Conservation (phyloP, 1,140 invertebrate species). For the Piezodorus guildinii region DNA sequence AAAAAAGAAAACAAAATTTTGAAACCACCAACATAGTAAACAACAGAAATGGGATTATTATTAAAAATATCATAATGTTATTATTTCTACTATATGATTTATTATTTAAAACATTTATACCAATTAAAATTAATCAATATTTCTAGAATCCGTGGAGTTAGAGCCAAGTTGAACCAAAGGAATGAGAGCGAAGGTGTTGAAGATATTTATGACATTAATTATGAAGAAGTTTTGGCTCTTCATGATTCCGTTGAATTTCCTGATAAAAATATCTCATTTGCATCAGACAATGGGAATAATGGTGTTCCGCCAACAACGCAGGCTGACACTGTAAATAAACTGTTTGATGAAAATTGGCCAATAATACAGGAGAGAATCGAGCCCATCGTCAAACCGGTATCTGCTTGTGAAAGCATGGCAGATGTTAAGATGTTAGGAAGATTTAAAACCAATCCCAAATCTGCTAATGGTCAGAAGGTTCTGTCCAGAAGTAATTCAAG, state of each 20-base stretch:
- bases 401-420: neutral
- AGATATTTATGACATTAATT: neutral
- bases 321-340: constrained; percentile 3
- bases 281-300: neutral
- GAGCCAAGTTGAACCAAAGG: too few relatives aligned
- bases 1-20: too few relatives aligned
- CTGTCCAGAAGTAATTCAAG: neutral
- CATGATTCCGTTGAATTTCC: neutral
- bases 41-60: too few relatives aligned
- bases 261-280: neutral
- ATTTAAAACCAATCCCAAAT: neutral
- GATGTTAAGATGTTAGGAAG: neutral
- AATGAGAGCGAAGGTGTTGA: neutral
- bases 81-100: too few relatives aligned
- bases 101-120: too few relatives aligned
- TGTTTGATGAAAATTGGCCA: constrained; percentile 9
- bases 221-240: neutral
- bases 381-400: constrained; percentile 4
- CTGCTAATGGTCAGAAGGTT: neutral
- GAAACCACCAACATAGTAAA: too few relatives aligned
- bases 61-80: too few relatives aligned
- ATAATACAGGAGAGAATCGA: constrained; percentile 8
- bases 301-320: neutral
- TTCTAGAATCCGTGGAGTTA: too few relatives aligned
- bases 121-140: too few relatives aligned